These are phyloP conservation scores for Acrobasis consociella DNA, from an alignment of 2,888 invertebrate genomes.

Conservation along the genomic window DNA sequence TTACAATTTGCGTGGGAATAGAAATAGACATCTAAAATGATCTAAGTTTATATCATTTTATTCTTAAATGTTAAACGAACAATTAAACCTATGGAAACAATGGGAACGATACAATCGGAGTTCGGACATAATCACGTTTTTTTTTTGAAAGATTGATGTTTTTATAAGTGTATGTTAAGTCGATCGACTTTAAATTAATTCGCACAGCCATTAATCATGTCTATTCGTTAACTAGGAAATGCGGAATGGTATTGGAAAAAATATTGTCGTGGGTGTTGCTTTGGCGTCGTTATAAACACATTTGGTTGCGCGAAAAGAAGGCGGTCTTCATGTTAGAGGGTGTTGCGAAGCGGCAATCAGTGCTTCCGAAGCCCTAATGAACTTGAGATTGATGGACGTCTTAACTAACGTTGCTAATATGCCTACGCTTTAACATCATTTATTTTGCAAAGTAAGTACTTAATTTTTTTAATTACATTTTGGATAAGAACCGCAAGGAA, in stretches of 20 bases:
- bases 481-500: background rate
- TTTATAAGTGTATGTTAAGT: conserved; percentile 56
- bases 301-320: conserved; percentile 71
- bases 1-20: too few species aligned
- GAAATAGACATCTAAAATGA: too few species aligned
- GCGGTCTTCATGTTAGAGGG: conserved; percentile 52
- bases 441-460: background rate
- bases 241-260: conserved; percentile 38
- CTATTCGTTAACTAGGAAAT: conserved; percentile 64
- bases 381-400: conserved; percentile 46
- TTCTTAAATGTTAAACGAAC: too few species aligned
- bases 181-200: conserved; percentile 42
- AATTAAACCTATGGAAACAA: background rate
- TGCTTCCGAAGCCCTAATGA: conserved; percentile 59
- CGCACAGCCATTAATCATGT: conserved; percentile 63
- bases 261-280: conserved; percentile 64
- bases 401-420: conserved; percentile 18
- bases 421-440: background rate
- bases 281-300: conserved; percentile 73
- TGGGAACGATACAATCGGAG: background rate
- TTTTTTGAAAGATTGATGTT: conserved; percentile 55
- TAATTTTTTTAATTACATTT: background rate
- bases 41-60: too few species aligned
- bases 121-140: conserved; percentile 32
- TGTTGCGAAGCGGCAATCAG: conserved; percentile 48